Evolutionary conservation across 1,140 invertebrate genomes (phyloP), one percentile per base, ranked within the genome.

Genomic region (Ostrea denselamellosa): DNA sequence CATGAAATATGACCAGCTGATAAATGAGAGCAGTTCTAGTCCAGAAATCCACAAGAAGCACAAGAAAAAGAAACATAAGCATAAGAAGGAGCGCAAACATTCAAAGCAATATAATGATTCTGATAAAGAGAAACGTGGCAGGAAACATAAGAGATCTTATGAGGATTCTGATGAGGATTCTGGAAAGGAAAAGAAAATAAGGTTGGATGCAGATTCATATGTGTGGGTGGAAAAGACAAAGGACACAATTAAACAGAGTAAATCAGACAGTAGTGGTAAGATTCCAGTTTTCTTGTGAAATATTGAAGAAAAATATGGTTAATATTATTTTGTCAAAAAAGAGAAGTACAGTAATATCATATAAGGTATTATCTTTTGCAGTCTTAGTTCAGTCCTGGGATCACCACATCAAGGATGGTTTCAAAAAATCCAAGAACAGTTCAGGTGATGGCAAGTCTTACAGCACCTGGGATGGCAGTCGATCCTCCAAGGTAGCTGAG

Each of bases 401-500:
- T 83, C 85, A 90, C 68, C 89, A 87, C 53, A 44, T 90, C 17
- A 88, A 86, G 86, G 86, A 90, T 87, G 85, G 85, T n/a, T 88
- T 84, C 25, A 84, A 88, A 81, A 85, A 85, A 19, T 56, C 87
- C 14, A 89, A 89, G 52, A 88, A 85, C n/a, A 77, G 83, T 52
- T 62, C 28, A 10, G 81, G 53, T 19, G 81, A 89, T 58, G 77
- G 28, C 52, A 83, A 87, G 28, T 58, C 81, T 22, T 82, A 52
- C 25, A 28, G 56, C 7, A 82, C 81, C 28, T 93, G 92, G 92
- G 92, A 93, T 90, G 92, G 92, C 25, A 89, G 56, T 10, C 91
- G 89, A 54, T 88, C 62, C 19, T 90, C 90, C 12, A 83, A 87
- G 17, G 89, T 92, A 9, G 91, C 85, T 65, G 89, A 90, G 8